Evolutionary conservation across 2,888 invertebrate genomes (phyloP).

Genomic region (Shargacucullia verbasci): DNA sequence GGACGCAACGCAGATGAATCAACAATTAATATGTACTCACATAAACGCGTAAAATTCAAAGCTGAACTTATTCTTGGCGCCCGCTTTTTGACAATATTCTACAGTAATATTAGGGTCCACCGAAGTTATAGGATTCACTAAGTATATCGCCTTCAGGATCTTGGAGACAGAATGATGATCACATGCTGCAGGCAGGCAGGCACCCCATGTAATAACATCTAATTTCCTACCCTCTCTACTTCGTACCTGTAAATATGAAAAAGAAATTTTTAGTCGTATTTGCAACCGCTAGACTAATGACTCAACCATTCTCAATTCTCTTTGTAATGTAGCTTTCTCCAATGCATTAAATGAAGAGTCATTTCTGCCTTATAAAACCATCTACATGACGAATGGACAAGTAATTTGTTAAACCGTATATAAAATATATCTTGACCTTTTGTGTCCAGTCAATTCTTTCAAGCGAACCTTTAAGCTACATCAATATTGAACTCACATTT

Average conservation of each 20-base stretch:
- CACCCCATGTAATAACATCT: constrained; percentile 60
- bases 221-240: constrained; percentile 40
- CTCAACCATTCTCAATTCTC: too few relatives aligned
- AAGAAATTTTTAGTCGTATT: too few relatives aligned
- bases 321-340: too few relatives aligned
- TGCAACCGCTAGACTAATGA: too few relatives aligned
- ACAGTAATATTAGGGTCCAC: constrained; percentile 45
- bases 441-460: too few relatives aligned
- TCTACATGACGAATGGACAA: too few relatives aligned
- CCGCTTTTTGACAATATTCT: constrained; percentile 53
- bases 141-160: constrained; percentile 55
- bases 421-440: too few relatives aligned
- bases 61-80: constrained; percentile 25
- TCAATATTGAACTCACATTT: constrained; percentile 21
- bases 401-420: too few relatives aligned
- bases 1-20: too few relatives aligned
- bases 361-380: too few relatives aligned
- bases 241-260: constrained; percentile 41
- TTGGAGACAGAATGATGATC: constrained; percentile 53
- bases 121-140: constrained; percentile 49
- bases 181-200: constrained; percentile 64
- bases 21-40: constrained; percentile 47
- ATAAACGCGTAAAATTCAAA: constrained; percentile 49
- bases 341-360: too few relatives aligned
- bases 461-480: too few relatives aligned